These are phyloP conservation scores for Cladorhizidae sp. DNA, from an alignment of 37 sponge, comb jelly and placozoan genomes.

Conservation along the genomic window DNA sequence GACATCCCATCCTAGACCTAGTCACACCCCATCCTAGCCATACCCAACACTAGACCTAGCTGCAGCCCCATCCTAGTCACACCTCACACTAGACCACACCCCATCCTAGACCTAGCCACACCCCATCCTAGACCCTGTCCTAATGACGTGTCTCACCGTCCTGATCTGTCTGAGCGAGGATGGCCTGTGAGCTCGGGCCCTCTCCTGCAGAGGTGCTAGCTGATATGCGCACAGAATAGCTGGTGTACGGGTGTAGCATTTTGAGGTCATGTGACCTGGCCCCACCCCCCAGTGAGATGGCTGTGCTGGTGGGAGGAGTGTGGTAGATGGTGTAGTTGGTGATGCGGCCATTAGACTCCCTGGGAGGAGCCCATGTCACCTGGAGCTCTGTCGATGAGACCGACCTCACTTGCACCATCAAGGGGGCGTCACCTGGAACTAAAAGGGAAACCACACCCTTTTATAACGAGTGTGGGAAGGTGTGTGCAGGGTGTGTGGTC, in stretches of 20 bases:
- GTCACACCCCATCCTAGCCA: too few relatives aligned
- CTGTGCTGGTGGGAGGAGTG: not conserved
- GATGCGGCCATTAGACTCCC: conserved; percentile 21
- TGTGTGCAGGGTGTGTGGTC: not conserved
- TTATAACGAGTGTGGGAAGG: not conserved
- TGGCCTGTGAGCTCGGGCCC: not conserved
- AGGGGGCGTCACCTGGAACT: conserved; percentile 10
- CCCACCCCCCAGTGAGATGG: not conserved
- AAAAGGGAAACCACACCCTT: not conserved
- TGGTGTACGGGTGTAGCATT: conserved; percentile 12
- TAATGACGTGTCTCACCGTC: not conserved
- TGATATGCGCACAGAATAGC: conserved; percentile 9
- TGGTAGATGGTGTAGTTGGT: conserved; percentile 18
- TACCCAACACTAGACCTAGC: too few relatives aligned
- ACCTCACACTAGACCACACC: too few relatives aligned
- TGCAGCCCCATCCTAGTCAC: too few relatives aligned
- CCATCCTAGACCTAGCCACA: too few relatives aligned
- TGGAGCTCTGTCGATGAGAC: not conserved
- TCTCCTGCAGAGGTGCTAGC: conserved; percentile 30
- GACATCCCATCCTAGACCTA: too few relatives aligned
- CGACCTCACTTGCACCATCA: not conserved
- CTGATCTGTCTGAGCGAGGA: not conserved
- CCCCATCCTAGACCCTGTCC: too few relatives aligned
- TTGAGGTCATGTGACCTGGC: not conserved
- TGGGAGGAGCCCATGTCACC: conserved; percentile 24